Evolutionary conservation across 2,113 vertebrate genomes (phyloP), one percentile per base, ranked within the genome.

Genomic region (Camarhynchus parvulus): DNA sequence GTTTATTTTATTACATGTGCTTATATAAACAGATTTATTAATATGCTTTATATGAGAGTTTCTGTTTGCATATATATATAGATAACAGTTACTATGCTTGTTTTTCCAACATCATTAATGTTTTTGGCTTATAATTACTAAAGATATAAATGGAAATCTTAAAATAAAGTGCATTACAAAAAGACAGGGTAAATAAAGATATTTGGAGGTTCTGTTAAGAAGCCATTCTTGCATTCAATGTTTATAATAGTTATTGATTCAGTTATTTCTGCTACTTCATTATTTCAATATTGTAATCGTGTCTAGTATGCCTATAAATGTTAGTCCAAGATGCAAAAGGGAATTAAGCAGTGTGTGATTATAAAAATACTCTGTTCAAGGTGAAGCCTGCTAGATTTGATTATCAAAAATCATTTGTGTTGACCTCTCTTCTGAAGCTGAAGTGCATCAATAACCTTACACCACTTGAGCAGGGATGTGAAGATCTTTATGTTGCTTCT

Each of bases 401-500:
- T 56, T 81, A 52, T 63, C 24, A 82, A 63, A 69, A 89, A 41
- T 78, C 10, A 39, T 63, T 63, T 53, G 12, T 80, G 23, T 81
- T 69, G 31, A 41, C 46, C 20, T 92, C 33, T 90, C 55, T 41
- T 63, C 25, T 52, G 17, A 88, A 77, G 56, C 68, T 87, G 62
- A 83, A 73, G 58, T 53, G 9, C 76, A 11, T 50, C 82, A 91
- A 37, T 87, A 95, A 53, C 56, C n/a, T 78, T 88, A n/a, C 15
- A 1, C 50, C 21, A 14, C 47, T 47, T 68, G 41, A 95, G 21
- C n/a, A 6, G 39, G 59, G 42, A 47, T 91, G 53, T 44, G 77
- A 79, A 88, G 80, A 30, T 87, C n/a, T 77, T 31, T 63, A 14
- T n/a, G 47, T 76, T 39, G 75, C 39, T 94, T 97, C 84, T 95